phyloP scores from a whole-genome alignment of 2,797 vertebrate genomes.

The Australoheros facetus region DNA sequence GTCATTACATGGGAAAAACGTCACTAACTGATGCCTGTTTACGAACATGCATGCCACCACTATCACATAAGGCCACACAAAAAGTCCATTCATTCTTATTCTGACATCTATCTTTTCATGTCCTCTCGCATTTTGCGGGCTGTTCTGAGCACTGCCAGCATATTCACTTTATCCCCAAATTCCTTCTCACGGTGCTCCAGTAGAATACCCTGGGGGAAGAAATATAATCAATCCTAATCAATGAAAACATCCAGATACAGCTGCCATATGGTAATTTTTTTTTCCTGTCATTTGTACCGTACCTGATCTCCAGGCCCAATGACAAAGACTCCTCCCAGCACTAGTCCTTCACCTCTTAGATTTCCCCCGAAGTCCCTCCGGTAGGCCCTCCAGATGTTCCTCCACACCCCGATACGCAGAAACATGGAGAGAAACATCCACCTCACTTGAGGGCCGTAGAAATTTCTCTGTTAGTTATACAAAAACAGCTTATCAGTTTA shows the following conservation, averaged over 20 bases:
- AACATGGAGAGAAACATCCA: slow-evolving; percentile 84
- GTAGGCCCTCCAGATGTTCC: slow-evolving; percentile 84
- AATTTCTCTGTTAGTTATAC: slow-evolving; percentile 79
- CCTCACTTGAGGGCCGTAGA: slow-evolving; percentile 86
- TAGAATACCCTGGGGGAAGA: slow-evolving; percentile 84
- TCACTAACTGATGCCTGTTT: not conserved
- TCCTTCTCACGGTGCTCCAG: slow-evolving; percentile 94
- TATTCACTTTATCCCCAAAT: slow-evolving; percentile 91
- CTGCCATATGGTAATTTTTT: not conserved
- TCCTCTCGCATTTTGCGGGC: slow-evolving; percentile 76
- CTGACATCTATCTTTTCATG: slow-evolving; percentile 35
- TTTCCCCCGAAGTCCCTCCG: slow-evolving; percentile 86
- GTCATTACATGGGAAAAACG: slow-evolving; percentile 14
- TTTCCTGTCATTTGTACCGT: not conserved
- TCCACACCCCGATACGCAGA: slow-evolving; percentile 86
- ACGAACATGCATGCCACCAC: not conserved
- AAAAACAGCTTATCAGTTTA: slow-evolving; percentile 36
- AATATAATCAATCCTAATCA: not conserved
- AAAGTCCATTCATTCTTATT: slow-evolving; percentile 17
- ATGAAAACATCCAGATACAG: not conserved
- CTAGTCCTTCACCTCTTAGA: slow-evolving; percentile 87
- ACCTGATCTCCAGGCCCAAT: slow-evolving; percentile 88
- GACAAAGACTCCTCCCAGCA: slow-evolving; percentile 90
- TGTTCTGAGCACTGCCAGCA: slow-evolving; percentile 83
- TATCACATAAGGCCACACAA: slow-evolving; percentile 13